These are phyloP conservation scores for Amblyjoppa proteus DNA, from an alignment of 2,888 invertebrate genomes.

Conservation along the genomic window DNA sequence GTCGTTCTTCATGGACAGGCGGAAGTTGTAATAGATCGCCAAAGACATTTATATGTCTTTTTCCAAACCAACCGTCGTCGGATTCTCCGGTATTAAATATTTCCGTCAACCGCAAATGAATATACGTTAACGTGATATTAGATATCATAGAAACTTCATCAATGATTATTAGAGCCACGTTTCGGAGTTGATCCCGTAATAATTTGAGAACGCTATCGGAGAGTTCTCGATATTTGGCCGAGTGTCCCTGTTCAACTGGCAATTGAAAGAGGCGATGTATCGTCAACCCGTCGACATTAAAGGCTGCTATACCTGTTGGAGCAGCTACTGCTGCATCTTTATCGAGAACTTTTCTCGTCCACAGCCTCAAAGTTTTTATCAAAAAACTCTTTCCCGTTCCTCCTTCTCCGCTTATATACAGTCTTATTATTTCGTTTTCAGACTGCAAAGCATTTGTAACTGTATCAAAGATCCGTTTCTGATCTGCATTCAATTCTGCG, in stretches of 20 bases:
- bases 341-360: no score
- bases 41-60: constrained; percentile 76
- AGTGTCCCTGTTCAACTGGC: constrained; percentile 71
- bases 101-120: constrained; percentile 70
- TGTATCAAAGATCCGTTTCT: constrained; percentile 66
- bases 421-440: constrained; percentile 57
- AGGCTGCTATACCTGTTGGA: no score
- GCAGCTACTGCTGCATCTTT: no score
- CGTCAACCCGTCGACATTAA: no score
- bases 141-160: constrained; percentile 75
- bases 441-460: constrained; percentile 42
- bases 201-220: constrained; percentile 72
- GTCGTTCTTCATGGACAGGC: constrained; percentile 75
- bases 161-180: constrained; percentile 76
- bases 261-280: no score
- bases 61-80: constrained; percentile 73
- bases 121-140: no score
- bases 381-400: constrained; percentile 10
- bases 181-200: constrained; percentile 72
- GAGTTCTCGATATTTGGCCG: constrained; percentile 73
- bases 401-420: constrained; percentile 76
- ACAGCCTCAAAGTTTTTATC: no score
- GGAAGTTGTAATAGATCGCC: constrained; percentile 79
- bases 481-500: constrained; percentile 67
- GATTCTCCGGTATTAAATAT: constrained; percentile 76